phyloP scores from a whole-genome alignment of 2,113 vertebrate genomes.

The Rattus norvegicus region DNA sequence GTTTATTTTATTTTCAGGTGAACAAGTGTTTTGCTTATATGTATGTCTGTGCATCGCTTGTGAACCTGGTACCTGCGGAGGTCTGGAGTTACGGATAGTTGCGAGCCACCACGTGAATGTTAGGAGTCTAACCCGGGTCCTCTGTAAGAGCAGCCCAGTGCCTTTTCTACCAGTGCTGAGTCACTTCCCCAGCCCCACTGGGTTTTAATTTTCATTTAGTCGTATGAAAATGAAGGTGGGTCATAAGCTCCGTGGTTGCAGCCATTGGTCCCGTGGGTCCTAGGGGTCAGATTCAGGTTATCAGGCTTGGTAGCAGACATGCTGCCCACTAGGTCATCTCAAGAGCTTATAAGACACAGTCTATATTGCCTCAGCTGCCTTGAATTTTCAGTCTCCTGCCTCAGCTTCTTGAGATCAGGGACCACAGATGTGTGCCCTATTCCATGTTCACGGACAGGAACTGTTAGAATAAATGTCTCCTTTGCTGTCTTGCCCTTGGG shows the following conservation, averaged over 20 bases:
- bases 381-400: neutral
- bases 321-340: neutral
- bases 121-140: neutral
- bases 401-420: neutral
- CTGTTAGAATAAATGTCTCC: neutral
- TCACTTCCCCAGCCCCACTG: neutral
- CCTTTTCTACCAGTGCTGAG: neutral
- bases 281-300: neutral
- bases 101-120: neutral
- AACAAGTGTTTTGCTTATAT: neutral
- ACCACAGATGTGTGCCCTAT: neutral
- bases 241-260: neutral
- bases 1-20: neutral
- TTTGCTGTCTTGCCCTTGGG: neutral
- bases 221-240: neutral
- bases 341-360: neutral
- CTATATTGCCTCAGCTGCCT: neutral
- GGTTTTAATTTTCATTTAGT: neutral
- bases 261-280: neutral
- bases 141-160: neutral
- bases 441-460: neutral
- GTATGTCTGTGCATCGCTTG: neutral
- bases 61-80: neutral
- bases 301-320: neutral
- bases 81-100: neutral